Evolutionary conservation across 2,888 invertebrate species (phyloP).

Genomic region (Archips xylosteana): DNA sequence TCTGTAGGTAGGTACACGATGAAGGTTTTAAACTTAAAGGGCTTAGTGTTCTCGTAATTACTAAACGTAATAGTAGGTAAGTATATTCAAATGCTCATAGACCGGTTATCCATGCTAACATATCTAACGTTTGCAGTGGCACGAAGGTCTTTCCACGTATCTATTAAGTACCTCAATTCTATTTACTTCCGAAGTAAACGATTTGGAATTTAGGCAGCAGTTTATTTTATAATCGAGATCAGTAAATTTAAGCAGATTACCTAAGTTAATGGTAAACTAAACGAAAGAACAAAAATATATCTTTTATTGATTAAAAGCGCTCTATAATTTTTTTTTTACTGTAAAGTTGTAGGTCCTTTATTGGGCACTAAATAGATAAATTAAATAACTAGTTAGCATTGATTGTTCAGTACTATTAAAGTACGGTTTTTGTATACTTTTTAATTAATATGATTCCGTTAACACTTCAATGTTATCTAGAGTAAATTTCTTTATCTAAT

Average conservation of each 20-base stretch:
- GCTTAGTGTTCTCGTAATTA: constrained; percentile 22
- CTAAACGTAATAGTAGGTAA: constrained; percentile 14
- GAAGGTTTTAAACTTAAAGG: constrained; percentile 35
- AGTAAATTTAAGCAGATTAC: constrained; percentile 14
- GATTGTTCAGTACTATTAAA: too few species aligned
- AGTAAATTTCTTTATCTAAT: too few species aligned
- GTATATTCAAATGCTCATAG: constrained; percentile 10
- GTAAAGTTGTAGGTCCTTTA: not conserved
- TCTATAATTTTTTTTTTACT: not conserved
- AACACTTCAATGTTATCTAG: too few species aligned
- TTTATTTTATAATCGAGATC: constrained; percentile 6
- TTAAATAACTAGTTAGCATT: not conserved
- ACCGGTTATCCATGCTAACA: constrained; percentile 2
- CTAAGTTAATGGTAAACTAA: not conserved
- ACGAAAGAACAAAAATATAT: not conserved
- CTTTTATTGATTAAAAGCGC: not conserved
- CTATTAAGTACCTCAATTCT: constrained; percentile 20
- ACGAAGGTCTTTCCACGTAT: constrained; percentile 9
- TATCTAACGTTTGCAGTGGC: constrained; percentile 3
- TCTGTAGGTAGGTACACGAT: not conserved
- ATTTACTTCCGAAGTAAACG: not conserved
- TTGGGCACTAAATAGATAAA: too few species aligned
- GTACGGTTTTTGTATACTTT: too few species aligned
- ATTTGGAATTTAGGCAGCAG: constrained; percentile 5
- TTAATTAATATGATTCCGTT: too few species aligned